Percentiles rank a stretch among this genome's conserved stretches.
Conservation (phyloP, 64 coral and sea anemone species). For the Astreopora myriophthalma region DNA sequence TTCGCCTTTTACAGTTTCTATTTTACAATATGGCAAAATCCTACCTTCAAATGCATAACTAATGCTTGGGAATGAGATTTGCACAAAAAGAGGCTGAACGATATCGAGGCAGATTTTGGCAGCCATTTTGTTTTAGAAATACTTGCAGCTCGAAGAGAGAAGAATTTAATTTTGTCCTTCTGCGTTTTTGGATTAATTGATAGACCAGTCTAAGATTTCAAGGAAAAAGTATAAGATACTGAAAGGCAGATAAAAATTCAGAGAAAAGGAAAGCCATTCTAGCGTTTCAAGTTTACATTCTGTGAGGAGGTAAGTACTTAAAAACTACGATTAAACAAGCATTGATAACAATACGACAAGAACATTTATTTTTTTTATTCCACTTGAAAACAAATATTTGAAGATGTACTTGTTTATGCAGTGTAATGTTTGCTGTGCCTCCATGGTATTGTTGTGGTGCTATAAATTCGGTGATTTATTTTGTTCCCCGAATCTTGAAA, state of each 20-base stretch:
- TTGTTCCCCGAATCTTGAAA: background rate
- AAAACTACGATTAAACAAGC: slow-evolving; percentile 20
- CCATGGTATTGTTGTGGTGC: background rate
- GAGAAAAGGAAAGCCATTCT: background rate
- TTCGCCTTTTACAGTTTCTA: background rate
- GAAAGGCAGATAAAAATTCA: slow-evolving; percentile 39
- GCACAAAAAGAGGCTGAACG: background rate
- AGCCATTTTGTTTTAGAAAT: too few relatives aligned
- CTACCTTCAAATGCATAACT: slow-evolving; percentile 20
- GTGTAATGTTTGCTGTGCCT: too few relatives aligned
- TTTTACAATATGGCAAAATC: background rate
- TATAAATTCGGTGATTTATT: background rate
- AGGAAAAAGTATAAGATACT: background rate
- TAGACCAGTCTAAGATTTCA: slow-evolving; percentile 12
- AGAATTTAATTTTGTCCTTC: too few relatives aligned
- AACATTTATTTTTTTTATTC: background rate
- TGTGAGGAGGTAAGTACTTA: slow-evolving; percentile 35
- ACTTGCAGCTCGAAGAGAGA: too few relatives aligned
- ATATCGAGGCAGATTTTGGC: background rate
- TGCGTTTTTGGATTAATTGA: background rate
- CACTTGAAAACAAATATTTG: background rate
- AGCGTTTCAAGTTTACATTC: background rate
- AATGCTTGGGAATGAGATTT: background rate
- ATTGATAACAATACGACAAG: slow-evolving; percentile 27
- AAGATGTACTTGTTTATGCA: too few relatives aligned